Conservation (phyloP, 2,113 vertebrate genomes). For the Pampusana beccarii region DNA sequence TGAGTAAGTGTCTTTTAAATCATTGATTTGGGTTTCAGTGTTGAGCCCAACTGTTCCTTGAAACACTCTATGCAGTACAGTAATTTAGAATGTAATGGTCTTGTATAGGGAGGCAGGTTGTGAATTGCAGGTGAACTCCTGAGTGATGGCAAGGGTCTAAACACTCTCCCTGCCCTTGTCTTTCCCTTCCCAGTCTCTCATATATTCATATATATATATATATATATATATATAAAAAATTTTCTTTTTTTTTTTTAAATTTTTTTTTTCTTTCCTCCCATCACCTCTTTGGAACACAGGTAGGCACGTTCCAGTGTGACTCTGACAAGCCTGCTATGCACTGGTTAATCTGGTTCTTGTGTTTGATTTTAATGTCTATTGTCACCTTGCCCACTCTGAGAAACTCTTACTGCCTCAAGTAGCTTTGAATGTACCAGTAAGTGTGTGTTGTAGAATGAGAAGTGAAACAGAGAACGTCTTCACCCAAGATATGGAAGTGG, state of each 20-base stretch:
- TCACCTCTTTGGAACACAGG: not conserved
- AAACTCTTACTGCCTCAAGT: not conserved
- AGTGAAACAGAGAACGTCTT: not conserved
- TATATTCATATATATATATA: not conserved
- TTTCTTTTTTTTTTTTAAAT: too few relatives aligned
- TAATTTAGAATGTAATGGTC: not conserved
- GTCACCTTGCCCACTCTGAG: not conserved
- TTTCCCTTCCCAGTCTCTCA: not conserved
- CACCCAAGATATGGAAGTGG: not conserved
- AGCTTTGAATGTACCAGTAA: not conserved
- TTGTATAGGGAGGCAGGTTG: not conserved
- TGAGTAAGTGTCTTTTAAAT: slow-evolving; percentile 15
- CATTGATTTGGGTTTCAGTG: slow-evolving; percentile 10
- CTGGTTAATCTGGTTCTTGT: not conserved
- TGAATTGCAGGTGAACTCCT: slow-evolving; percentile 30
- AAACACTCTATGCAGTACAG: not conserved
- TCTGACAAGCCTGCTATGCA: not conserved
- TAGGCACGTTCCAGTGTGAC: not conserved
- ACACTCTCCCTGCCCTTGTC: not conserved
- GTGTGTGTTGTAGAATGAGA: not conserved
- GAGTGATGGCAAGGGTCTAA: not conserved
- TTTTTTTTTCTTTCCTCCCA: not conserved
- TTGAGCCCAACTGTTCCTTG: slow-evolving; percentile 21
- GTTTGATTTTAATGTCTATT: not conserved
- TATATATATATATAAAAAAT: not conserved